phyloP scores from a whole-genome alignment of 2,113 vertebrate genomes.

The Electrona antarctica region DNA sequence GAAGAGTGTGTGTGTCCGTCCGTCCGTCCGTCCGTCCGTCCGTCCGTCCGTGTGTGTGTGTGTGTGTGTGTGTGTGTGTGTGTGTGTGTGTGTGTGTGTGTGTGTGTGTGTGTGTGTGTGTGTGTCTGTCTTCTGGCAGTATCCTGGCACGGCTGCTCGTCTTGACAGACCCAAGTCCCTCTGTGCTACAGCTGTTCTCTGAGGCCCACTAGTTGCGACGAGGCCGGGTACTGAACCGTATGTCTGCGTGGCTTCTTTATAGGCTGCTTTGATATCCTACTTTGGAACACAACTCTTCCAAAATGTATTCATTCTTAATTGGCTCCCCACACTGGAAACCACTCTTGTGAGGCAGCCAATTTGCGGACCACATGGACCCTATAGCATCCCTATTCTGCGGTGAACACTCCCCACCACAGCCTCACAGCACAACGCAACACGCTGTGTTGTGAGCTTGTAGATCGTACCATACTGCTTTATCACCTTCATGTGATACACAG shows the following conservation, averaged over 20 bases:
- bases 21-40: neutral
- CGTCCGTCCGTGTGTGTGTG: neutral
- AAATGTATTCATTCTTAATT: slow-evolving; percentile 22
- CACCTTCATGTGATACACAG: too few species aligned
- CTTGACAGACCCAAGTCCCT: too few species aligned
- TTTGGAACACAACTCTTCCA: slow-evolving; percentile 6
- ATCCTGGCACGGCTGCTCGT: too few species aligned
- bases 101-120: neutral
- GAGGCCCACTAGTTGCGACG: too few species aligned
- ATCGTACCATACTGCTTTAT: too few species aligned
- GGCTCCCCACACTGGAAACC: neutral
- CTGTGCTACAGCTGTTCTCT: too few species aligned
- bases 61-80: neutral
- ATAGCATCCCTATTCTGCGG: too few species aligned
- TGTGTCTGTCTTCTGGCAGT: neutral
- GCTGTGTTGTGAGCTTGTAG: too few species aligned
- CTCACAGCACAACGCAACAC: too few species aligned
- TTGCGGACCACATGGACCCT: neutral
- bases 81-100: neutral
- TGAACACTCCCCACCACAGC: too few species aligned
- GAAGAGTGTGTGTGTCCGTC: neutral
- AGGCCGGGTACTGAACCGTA: too few species aligned
- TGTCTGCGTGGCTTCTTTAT: neutral
- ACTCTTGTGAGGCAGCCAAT: slow-evolving; percentile 15
- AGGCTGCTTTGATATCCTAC: neutral